A percentile compares a stretch with the other conserved stretches of the same genome.
These are phyloP conservation scores for Trochalopteron elliotii DNA, from an alignment of 2,113 vertebrate genomes.

Conservation along the genomic window DNA sequence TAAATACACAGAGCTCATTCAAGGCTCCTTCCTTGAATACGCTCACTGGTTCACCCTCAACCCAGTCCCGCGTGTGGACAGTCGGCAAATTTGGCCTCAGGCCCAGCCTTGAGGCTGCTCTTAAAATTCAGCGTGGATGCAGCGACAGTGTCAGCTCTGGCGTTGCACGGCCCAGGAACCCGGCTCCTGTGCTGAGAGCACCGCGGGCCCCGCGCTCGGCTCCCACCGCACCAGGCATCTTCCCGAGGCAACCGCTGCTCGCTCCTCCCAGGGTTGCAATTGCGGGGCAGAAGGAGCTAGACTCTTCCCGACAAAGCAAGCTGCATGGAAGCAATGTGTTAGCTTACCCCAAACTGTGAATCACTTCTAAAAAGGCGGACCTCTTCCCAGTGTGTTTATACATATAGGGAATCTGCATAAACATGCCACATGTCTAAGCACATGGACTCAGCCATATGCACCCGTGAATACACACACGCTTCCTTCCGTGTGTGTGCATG, in stretches of 20 bases:
- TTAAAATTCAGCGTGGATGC: slow-evolving; percentile 43
- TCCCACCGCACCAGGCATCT: fast-evolving
- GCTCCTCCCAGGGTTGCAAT: not conserved
- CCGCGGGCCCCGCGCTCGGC: fast-evolving
- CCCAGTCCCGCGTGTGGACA: not conserved
- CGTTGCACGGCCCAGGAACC: not conserved
- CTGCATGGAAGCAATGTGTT: not conserved
- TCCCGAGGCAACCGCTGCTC: not conserved
- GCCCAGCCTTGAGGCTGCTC: slow-evolving; percentile 65
- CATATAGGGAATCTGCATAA: slow-evolving; percentile 14
- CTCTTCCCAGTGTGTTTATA: slow-evolving; percentile 21
- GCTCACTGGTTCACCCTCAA: not conserved
- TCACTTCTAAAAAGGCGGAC: slow-evolving; percentile 3
- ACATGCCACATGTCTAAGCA: slow-evolving; percentile 49
- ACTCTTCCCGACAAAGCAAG: not conserved
- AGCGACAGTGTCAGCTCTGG: not conserved
- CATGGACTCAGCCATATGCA: slow-evolving; percentile 32
- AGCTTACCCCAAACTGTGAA: not conserved
- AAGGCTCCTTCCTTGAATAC: not conserved
- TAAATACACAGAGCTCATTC: slow-evolving; percentile 45
- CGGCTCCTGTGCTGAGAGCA: fast-evolving
- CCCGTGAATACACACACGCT: not conserved
- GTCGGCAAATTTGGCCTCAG: slow-evolving; percentile 47
- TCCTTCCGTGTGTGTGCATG: not conserved
- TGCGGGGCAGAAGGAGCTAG: not conserved